Percentiles rank a stretch among this genome's conserved stretches.
Evolutionary conservation across 1,140 invertebrate genomes (phyloP).

Genomic region (Drosophila mauritiana): DNA sequence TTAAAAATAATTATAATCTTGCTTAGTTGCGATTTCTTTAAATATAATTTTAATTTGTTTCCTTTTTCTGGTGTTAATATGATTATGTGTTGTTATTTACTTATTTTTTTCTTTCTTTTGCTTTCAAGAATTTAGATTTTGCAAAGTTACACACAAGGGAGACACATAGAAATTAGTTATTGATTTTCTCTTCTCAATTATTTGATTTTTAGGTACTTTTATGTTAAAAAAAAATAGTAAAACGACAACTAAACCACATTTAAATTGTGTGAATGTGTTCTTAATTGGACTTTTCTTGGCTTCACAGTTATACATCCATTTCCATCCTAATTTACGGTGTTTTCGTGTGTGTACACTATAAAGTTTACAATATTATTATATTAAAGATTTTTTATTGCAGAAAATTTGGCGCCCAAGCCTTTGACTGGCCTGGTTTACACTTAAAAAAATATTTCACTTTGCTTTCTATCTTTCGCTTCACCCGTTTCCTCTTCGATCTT

Average conservation of each 20-base stretch:
- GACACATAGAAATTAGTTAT: conserved; percentile 47
- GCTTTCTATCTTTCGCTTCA: conserved; percentile 28
- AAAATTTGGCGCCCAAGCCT: conserved; percentile 76
- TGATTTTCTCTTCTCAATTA: conserved; percentile 23
- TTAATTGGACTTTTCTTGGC: conserved; percentile 33
- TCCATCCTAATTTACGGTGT: conserved; percentile 18
- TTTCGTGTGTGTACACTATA: conserved; percentile 49
- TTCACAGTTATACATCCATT: conserved; percentile 12
- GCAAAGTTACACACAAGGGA: conserved; percentile 41
- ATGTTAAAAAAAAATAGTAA: conserved; percentile 31
- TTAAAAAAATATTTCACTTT: conserved; percentile 75
- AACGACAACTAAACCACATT: conserved; percentile 29
- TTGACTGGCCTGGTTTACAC: conserved; percentile 64
- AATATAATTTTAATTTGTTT: conserved; percentile 26
- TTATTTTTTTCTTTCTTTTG: conserved; percentile 9
- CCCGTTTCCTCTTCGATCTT: conserved; percentile 17
- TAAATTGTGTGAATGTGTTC: conserved; percentile 25
- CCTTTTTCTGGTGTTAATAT: conserved; percentile 40
- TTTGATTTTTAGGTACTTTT: conserved; percentile 53
- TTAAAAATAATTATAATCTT: conserved; percentile 46
- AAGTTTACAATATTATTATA: conserved; percentile 58
- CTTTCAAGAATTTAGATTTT: conserved; percentile 20
- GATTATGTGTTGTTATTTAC: conserved; percentile 40
- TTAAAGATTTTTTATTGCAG: conserved; percentile 67
- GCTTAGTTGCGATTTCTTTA: conserved; percentile 25